These are phyloP conservation scores for Teinopalpus imperialis DNA, from an alignment of 2,888 invertebrate genomes.

Conservation along the genomic window DNA sequence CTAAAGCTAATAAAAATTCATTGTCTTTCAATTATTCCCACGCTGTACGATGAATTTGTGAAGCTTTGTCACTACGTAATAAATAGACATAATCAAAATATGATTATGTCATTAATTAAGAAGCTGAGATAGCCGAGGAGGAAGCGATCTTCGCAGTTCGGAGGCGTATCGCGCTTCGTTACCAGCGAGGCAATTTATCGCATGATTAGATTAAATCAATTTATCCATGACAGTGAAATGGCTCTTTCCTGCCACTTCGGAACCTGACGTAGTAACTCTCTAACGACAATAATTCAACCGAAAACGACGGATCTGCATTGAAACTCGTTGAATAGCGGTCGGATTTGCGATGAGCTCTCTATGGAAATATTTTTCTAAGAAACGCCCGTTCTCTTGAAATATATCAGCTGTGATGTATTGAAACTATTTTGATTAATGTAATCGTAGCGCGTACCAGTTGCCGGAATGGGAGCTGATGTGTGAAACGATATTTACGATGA, in stretches of 20 bases:
- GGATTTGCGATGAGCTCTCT: conserved; percentile 36
- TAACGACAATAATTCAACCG: conserved; percentile 58
- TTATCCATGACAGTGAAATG: conserved; percentile 69
- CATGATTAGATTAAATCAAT: conserved; percentile 76
- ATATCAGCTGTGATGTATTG: background rate
- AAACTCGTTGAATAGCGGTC: conserved; percentile 34
- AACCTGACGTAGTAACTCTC: conserved; percentile 60
- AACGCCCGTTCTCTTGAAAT: conserved; percentile 3
- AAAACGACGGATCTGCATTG: conserved; percentile 44
- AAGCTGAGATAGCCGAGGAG: conserved; percentile 7
- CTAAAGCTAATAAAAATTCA: too few species aligned
- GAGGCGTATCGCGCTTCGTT: conserved; percentile 27
- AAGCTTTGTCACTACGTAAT: background rate
- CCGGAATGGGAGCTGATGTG: background rate
- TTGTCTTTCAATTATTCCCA: conserved; percentile 1
- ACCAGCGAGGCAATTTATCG: conserved; percentile 57
- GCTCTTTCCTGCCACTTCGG: conserved; percentile 64
- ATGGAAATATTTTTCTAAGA: conserved; percentile 20
- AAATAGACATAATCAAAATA: conserved; percentile 2
- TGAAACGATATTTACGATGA: too few species aligned
- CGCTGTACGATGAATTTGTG: background rate
- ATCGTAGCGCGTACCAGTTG: background rate
- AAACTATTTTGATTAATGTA: conserved; percentile 9
- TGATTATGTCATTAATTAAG: conserved; percentile 11
- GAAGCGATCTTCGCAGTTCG: conserved; percentile 14